Base-by-base conservation (phyloP, 23 tunicate species). In the Phallusia fumigata region DNA sequence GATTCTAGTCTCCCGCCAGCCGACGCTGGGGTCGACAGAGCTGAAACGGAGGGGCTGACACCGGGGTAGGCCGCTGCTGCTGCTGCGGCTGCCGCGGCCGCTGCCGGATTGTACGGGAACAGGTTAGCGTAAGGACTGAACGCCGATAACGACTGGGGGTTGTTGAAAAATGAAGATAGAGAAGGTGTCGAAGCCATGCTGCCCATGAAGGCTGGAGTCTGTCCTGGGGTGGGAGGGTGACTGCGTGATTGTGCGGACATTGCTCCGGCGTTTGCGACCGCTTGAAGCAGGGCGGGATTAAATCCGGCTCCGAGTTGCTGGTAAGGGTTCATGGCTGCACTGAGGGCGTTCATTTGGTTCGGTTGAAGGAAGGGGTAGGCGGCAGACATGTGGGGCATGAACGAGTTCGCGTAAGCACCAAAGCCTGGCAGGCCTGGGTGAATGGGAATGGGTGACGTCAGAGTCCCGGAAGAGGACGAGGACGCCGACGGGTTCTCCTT, bases 391-490 rank as follows among this genome's bases (percentile, higher is more conserved):
- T 92, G 88, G 11, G 91, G 88, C 86, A 92, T 80, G 28, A 92
- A 84, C 0, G 97, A 44, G 49, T 80, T 74, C 5, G 91, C 88
- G 51, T 83, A 87, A 64, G 79, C 73, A 8, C 88, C 88, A 12
- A 33, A 32, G 10, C 91, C 91, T 40, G 47, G 47, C 30, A 86
- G 79, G 33, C 81, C 78, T 0, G 97, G 86, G 76, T 92, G 97
- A 30, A 92, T 79, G 0, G 91, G 97, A 26, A 92, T 87, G 8
- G 97, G 97, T 75, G 97, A 92, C 30, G 91, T 87, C n/a, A 92
- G 40, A 0, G 84, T 87, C 24, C 83, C 52, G 32, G 97, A 58
- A 36, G 91, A 65, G 10, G 91, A 65, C 22, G 65, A 30, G 8
- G 84, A 12, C 47, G 47, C 47, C 10, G 88, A 40, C 12, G 86